phyloP scores from a whole-genome alignment of 2,113 vertebrate species.

The Bothrops jararaca region DNA sequence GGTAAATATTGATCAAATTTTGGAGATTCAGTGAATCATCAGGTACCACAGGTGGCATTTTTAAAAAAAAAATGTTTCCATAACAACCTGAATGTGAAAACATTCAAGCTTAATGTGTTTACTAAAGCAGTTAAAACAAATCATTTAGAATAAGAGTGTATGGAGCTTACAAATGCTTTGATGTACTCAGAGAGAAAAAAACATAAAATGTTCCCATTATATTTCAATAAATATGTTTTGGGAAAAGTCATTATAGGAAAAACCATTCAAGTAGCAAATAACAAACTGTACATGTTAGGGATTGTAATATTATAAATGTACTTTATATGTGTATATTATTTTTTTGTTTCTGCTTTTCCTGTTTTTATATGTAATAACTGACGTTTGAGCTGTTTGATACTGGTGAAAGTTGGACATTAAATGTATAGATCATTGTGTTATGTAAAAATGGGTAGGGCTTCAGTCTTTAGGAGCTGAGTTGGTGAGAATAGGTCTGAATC shows the following conservation, averaged over 20 bases:
- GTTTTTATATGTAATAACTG: neutral
- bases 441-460: neutral
- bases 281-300: neutral
- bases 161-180: neutral
- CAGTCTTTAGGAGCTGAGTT: neutral
- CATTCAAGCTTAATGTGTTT: neutral
- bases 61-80: neutral
- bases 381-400: neutral
- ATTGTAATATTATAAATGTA: neutral
- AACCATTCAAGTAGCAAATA: neutral
- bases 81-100: neutral
- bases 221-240: neutral
- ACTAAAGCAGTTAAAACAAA: neutral
- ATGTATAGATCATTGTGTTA: neutral
- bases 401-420: neutral
- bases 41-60: neutral
- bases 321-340: neutral
- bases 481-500: neutral
- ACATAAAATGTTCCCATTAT: neutral
- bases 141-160: neutral
- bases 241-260: neutral
- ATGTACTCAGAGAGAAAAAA: neutral
- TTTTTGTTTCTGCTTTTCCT: neutral
- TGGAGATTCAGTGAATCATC: neutral
- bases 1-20: neutral